phyloP scores from a whole-genome alignment of 2,888 invertebrate genomes.

The Nemotelus pantherinus region DNA sequence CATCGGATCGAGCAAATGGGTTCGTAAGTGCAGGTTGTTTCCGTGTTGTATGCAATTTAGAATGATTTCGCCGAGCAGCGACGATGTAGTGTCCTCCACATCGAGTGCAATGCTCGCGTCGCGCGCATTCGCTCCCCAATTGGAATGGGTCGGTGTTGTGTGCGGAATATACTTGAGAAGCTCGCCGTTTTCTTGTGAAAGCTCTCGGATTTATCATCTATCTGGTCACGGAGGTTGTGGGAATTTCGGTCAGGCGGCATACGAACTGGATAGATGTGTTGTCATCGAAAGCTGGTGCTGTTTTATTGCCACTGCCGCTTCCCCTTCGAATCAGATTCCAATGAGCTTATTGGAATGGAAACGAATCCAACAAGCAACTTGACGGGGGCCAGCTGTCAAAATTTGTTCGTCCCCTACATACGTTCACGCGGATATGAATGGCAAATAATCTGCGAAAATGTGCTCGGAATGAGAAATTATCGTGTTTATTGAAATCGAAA shows the following conservation, averaged over 20 bases:
- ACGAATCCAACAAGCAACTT: neutral
- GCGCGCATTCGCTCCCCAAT: conserved; percentile 20
- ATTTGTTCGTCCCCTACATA: neutral
- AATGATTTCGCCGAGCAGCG: too few species aligned
- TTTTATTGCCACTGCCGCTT: neutral
- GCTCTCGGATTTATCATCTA: neutral
- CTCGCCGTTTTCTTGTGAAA: conserved; percentile 16
- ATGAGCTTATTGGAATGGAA: neutral
- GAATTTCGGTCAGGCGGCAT: conserved; percentile 15
- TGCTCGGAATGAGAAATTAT: too few species aligned
- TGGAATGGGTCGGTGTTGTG: conserved; percentile 6
- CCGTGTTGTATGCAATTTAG: too few species aligned
- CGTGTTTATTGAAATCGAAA: too few species aligned
- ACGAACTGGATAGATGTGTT: neutral
- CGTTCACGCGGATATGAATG: neutral
- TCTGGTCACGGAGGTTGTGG: conserved; percentile 11
- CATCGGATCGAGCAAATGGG: too few species aligned
- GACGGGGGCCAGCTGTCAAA: conserved; percentile 11
- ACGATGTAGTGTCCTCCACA: neutral
- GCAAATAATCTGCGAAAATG: too few species aligned
- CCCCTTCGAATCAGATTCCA: neutral
- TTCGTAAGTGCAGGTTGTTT: too few species aligned
- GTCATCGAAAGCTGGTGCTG: too few species aligned
- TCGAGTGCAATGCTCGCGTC: conserved; percentile 34
- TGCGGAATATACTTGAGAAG: neutral